Evolutionary conservation across 92 coral and sea anemone species (phyloP), one percentile per base, ranked within the genome.

Genomic region (Muricea muricata): DNA sequence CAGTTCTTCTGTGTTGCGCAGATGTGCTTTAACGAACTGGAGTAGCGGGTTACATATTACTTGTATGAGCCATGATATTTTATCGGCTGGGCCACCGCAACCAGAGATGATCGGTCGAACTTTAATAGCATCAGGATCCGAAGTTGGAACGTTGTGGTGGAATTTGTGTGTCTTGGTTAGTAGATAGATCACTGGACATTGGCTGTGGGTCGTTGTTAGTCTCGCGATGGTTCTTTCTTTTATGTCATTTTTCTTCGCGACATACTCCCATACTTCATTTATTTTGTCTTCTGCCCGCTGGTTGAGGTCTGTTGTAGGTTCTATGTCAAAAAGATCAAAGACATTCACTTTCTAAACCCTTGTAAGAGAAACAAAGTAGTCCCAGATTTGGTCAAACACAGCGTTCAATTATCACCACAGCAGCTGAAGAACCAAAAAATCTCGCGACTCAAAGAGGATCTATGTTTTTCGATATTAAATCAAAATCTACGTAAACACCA

Each of bases 321-420:
- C 67, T 58, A 58, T 58, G 67, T 58, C 67, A 17, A 3, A 32
- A 58, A 58, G 33, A 58, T 58, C 67, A 29, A 58, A 58, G 67
- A 58, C 33, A 20, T 58, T 3, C 67, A 58, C 24, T 58, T 58
- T 58, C 26, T 58, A 58, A 58, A 6, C 11, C 67, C 30, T 9
- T 58, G 67, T 32, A 58, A 58, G 30, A 58, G 24, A 26, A 58
- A 6, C 67, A 58, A 58, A 32, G 24, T 58, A 10, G n/a, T 58
- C 6, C 67, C 67, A 14, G 24, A 58, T 58, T 58, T 58, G 20
- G 24, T 58, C 4, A 21, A 15, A 7, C 20, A 58, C 32, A 26
- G 1, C 4, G 24, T 58, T 9, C 29, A 58, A 1, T 25, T 58
- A 58, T 58, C 67, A 20, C 14, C 67, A 25, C 4, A 58, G 20